These are phyloP conservation scores for Harpalus rubripes DNA, from an alignment of 2,888 invertebrate genomes.

Conservation along the genomic window DNA sequence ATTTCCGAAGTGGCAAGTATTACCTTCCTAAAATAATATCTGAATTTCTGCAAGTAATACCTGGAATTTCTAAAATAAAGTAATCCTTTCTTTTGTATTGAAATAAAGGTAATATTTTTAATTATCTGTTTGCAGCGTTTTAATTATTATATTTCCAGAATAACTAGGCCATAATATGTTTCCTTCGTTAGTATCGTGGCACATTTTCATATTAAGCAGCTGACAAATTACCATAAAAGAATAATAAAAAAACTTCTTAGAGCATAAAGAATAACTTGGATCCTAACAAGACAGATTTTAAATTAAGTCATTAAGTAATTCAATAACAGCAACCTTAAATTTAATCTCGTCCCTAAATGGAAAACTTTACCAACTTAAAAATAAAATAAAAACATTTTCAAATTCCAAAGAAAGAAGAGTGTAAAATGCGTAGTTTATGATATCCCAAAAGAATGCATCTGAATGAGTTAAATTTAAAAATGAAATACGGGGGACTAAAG, in stretches of 20 bases:
- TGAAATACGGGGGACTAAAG: constrained; percentile 20
- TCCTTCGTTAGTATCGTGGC: background rate
- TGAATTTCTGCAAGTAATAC: no score
- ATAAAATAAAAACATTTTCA: background rate
- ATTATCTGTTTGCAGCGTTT: background rate
- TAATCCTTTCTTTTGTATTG: no score
- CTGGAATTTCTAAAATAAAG: no score
- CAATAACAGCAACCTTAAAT: constrained; percentile 29
- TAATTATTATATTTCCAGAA: background rate
- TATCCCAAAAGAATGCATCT: background rate
- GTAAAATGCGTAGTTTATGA: background rate
- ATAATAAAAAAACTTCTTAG: constrained; percentile 33
- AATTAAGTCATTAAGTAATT: constrained; percentile 48
- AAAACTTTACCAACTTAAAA: background rate
- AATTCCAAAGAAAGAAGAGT: background rate
- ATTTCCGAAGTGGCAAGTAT: no score
- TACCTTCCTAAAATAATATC: no score
- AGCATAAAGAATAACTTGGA: constrained; percentile 23
- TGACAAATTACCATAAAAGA: constrained; percentile 27
- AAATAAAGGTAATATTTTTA: background rate
- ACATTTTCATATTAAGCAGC: constrained; percentile 14
- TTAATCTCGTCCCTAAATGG: constrained; percentile 14
- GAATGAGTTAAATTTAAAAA: constrained; percentile 45
- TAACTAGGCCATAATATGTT: background rate
- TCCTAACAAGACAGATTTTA: constrained; percentile 33